phyloP scores from a whole-genome alignment of 2,797 vertebrate species.

The Phalanger gymnotis region DNA sequence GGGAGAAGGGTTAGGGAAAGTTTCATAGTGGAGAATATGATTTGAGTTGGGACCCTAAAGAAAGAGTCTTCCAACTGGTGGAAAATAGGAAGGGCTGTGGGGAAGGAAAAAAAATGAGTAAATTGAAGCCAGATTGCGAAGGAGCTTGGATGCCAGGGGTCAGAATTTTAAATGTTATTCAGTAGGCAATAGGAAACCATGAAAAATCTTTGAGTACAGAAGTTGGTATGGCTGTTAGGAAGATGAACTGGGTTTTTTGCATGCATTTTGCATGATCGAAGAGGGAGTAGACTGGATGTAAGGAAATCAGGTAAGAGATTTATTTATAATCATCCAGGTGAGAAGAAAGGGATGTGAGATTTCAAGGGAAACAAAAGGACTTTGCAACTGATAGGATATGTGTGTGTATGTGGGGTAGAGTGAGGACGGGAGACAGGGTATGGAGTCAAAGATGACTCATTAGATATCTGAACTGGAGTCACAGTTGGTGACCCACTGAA shows the following conservation, averaged over 20 bases:
- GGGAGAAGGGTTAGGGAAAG: not conserved
- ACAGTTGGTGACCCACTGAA: not conserved
- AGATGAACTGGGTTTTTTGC: not conserved
- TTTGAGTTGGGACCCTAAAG: not conserved
- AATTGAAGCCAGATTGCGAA: not conserved
- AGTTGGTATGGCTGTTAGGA: not conserved
- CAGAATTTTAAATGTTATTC: not conserved
- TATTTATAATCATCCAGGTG: not conserved
- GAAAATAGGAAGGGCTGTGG: not conserved
- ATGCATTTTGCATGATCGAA: not conserved
- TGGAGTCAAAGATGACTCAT: not conserved
- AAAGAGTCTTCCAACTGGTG: not conserved
- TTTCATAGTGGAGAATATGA: not conserved
- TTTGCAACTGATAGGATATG: not conserved
- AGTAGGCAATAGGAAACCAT: not conserved
- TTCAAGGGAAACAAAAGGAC: not conserved
- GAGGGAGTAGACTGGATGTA: not conserved
- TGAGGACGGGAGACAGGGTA: no score
- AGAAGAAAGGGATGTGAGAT: not conserved
- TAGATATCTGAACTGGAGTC: not conserved
- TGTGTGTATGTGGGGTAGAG: not conserved
- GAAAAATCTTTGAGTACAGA: not conserved
- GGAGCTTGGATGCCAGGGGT: not conserved
- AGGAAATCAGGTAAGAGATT: not conserved
- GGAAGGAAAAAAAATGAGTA: not conserved